Evolutionary conservation across 2,888 invertebrate genomes (phyloP).

Genomic region (Fragum sueziense): DNA sequence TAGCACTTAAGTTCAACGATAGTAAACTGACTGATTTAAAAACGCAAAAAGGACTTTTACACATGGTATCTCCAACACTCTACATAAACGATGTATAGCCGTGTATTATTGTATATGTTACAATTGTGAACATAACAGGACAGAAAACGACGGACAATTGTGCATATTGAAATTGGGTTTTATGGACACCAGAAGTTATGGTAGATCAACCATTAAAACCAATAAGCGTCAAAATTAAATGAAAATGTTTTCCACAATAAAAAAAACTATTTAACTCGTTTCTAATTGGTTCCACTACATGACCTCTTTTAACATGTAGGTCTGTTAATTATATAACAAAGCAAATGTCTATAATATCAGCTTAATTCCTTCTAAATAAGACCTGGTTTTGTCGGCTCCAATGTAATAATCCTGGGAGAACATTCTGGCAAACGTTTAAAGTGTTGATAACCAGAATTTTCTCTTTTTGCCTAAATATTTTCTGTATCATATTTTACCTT

Average conservation of each 20-base stretch:
- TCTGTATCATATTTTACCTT: too few relatives aligned
- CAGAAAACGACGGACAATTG: constrained; percentile 22
- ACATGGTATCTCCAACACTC: too few relatives aligned
- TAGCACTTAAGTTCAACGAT: constrained; percentile 31
- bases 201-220: not conserved
- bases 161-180: constrained; percentile 7
- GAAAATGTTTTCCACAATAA: not conserved
- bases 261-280: too few relatives aligned
- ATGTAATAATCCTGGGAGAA: not conserved
- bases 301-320: not conserved
- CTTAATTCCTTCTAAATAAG: not conserved
- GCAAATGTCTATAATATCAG: not conserved
- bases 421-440: not conserved
- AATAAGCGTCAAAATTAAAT: not conserved
- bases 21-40: constrained; percentile 40
- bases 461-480: not conserved
- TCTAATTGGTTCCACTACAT: not conserved
- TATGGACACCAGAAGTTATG: not conserved
- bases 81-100: too few relatives aligned
- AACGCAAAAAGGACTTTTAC: too few relatives aligned
- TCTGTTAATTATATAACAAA: not conserved
- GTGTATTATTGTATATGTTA: too few relatives aligned
- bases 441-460: not conserved
- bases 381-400: not conserved
- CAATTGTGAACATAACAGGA: too few relatives aligned